These are phyloP conservation scores for Harpalus rufipes DNA, from an alignment of 2,888 invertebrate species.

Conservation along the genomic window DNA sequence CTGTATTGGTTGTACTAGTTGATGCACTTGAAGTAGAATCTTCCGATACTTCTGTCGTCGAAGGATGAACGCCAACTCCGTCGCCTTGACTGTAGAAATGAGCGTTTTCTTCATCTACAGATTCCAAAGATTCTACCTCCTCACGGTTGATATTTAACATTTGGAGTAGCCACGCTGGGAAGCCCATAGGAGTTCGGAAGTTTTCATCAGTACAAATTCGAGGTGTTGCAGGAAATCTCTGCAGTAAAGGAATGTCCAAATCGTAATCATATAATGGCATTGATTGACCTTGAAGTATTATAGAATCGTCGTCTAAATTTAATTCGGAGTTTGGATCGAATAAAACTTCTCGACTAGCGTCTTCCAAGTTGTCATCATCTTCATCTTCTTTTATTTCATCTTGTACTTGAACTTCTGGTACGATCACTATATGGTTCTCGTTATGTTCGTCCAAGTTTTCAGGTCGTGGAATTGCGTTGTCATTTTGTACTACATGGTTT, in stretches of 20 bases:
- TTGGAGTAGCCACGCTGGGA: constrained; percentile 76
- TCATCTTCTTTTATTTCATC: constrained; percentile 44
- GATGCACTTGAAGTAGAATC: constrained; percentile 68
- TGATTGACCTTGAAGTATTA: constrained; percentile 66
- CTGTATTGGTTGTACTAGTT: constrained; percentile 67
- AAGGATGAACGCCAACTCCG: constrained; percentile 76
- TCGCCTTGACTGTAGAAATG: constrained; percentile 77
- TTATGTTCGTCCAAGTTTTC: constrained; percentile 66
- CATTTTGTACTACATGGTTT: constrained; percentile 70
- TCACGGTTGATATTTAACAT: constrained; percentile 71
- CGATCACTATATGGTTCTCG: constrained; percentile 62
- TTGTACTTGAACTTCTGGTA: constrained; percentile 61
- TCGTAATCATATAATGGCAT: constrained; percentile 17
- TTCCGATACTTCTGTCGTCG: constrained; percentile 73
- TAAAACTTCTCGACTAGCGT: constrained; percentile 74
- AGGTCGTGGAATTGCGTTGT: constrained; percentile 68
- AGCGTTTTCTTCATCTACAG: constrained; percentile 72
- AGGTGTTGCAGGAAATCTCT: constrained; percentile 4
- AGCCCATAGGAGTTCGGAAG: constrained; percentile 68
- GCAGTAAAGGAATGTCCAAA: not conserved
- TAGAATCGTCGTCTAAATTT: constrained; percentile 74
- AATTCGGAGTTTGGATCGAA: constrained; percentile 75
- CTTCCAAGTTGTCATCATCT: constrained; percentile 70
- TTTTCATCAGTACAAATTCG: constrained; percentile 19
- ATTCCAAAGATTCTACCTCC: not conserved